Evolutionary conservation across 2,888 invertebrate genomes (phyloP), one percentile per base, ranked within the genome.

Genomic region (Epirrita christyi): DNA sequence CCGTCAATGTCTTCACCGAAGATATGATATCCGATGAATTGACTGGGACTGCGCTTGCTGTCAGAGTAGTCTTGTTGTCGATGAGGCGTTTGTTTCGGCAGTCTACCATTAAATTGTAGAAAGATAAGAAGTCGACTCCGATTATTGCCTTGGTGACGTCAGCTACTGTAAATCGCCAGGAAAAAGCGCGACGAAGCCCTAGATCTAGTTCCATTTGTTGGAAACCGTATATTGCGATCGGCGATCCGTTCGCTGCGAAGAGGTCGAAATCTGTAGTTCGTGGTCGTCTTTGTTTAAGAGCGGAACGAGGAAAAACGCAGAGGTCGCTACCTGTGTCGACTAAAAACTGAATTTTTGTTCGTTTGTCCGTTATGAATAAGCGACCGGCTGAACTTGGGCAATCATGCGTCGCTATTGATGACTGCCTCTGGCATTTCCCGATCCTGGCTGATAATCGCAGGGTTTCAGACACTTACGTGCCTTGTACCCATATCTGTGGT

Each of bases 361-460:
- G 10, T 15, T 21, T 15, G 10, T 41, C 40, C 8, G 40, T 41
- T 9, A 41, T 21, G 40, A 41, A 41, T 0, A 41, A 21, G 40
- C 40, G 40, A 41, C 40, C 9, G 5, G 40, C 14, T 15, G 40
- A 21, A 11, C n/a, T 6, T 0, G 6, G 42, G 42, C 42, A 42
- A 28, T 42, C 42, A 46, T 48, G 42, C 36, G 54, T 9, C 54
- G 54, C 54, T 43, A 55, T 55, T 29, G 49, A 32, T n/a, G 49
- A 57, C 42, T 44, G 52, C 52, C 52, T 48, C 9, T 13, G 27
- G n/a, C 27, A 42, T 56, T 51, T 56, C 42, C 56, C 56, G 55
- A n/a, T n/a, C n/a, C n/a, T n/a, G n/a, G n/a, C n/a, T 8, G 6
- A 37, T 28, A 54, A 13, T 42, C 42, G n/a, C 42, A 42, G 2